Evolutionary conservation across 2,113 vertebrate genomes (phyloP), one percentile per base, ranked within the genome.

Genomic region (Colius striatus): DNA sequence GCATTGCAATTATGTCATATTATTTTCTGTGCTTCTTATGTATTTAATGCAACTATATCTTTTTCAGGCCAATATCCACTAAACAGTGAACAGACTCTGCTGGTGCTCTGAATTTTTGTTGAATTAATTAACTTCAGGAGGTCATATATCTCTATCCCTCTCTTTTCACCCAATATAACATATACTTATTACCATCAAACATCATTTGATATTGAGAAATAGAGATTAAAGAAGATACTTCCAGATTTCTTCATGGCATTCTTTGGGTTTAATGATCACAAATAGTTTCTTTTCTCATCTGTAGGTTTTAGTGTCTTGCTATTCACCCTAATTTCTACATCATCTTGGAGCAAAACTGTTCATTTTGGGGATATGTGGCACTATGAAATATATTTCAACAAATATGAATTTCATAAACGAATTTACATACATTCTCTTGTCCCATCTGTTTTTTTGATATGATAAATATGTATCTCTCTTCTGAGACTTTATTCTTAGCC

Each of bases 391-490:
- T 65, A 45, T 75, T 84, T 57, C 62, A 89, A 68, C 17, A 75
- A 71, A 48, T 23, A 60, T 53, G 65, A 60, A n/a, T 87, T 91
- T 92, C 50, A 65, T 48, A 68, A 72, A 43, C 22, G 29, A 75
- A 71, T 65, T 81, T 82, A 10, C 38, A 78, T 55, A 2, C 32
- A 57, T 82, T 91, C 48, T 89, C 54, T 91, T 94, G 18, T 72
- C 92, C 73, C 87, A 91, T 94, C 90, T 96, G 93, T 18, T 75
- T 92, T 89, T 92, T 93, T 73, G 0, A 47, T 90, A 88, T 88
- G 62, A 80, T 83, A 96, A 94, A 79, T 76, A 50, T 13, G 5
- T 90, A 61, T 82, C 50, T 89, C 30, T 84, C 61, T 72, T 91
- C 58, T 79, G 45, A 79, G 41, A 36, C 10, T 94, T 84, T 88